Conservation (phyloP, 1,140 invertebrate species). For the Lepidotrigona ventralis region DNA sequence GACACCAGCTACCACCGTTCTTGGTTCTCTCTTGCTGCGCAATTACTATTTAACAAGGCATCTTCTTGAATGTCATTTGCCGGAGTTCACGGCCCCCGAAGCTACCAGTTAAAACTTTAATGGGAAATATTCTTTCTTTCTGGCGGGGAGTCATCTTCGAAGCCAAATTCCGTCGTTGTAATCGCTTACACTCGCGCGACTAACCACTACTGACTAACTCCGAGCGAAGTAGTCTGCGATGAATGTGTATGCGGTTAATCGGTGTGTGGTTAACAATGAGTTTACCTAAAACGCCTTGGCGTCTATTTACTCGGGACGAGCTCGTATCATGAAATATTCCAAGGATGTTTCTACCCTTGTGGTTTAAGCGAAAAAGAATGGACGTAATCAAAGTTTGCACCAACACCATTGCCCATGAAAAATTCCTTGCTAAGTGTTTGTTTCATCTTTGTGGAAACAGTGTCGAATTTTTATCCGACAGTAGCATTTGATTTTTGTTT, state of each 20-base stretch:
- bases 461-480: neutral
- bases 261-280: neutral
- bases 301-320: slow-evolving; percentile 16
- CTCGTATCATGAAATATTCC: slow-evolving; percentile 28
- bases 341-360: slow-evolving; percentile 24
- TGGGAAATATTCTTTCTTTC: slow-evolving; percentile 21
- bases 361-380: slow-evolving; percentile 21
- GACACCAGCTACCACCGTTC: neutral
- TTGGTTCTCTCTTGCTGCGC: neutral
- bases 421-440: slow-evolving; percentile 13
- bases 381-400: slow-evolving; percentile 38
- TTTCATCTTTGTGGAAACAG: neutral
- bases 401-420: neutral
- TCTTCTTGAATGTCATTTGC: slow-evolving; percentile 41
- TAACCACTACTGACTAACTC: neutral
- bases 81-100: neutral
- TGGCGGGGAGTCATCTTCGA: neutral
- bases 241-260: neutral
- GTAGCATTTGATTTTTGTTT: neutral
- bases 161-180: neutral
- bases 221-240: neutral
- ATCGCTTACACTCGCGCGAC: neutral
- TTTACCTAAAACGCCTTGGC: slow-evolving; percentile 2
- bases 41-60: slow-evolving; percentile 54
- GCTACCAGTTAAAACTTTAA: slow-evolving; percentile 52